phyloP scores from a whole-genome alignment of 1,140 invertebrate species.

The Drosophila miranda region DNA sequence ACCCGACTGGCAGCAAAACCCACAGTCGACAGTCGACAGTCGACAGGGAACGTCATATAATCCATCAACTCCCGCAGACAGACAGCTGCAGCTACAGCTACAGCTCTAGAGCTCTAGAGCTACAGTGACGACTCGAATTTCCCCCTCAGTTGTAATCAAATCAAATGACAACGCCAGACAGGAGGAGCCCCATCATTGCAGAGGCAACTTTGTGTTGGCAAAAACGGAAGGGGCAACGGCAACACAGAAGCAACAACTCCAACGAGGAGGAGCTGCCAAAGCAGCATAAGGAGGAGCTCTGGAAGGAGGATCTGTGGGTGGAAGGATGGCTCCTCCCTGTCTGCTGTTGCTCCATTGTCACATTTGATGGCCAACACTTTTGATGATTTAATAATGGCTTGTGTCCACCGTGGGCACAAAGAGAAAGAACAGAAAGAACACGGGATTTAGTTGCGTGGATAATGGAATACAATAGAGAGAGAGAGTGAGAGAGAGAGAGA shows the following conservation, averaged over 20 bases:
- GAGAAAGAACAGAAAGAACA: not conserved
- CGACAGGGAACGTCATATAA: conserved; percentile 64
- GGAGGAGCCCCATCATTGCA: conserved; percentile 23
- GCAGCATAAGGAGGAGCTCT: too few species aligned
- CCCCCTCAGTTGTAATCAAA: conserved; percentile 67
- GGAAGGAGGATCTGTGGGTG: conserved; percentile 10
- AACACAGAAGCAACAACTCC: conserved; percentile 6
- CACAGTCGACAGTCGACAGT: conserved; percentile 14
- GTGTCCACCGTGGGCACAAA: too few species aligned
- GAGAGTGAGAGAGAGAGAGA: too few species aligned
- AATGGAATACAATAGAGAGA: conserved; percentile 3
- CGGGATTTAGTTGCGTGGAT: too few species aligned
- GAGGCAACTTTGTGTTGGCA: conserved; percentile 39
- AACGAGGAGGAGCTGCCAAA: conserved; percentile 2
- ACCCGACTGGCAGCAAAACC: conserved; percentile 2
- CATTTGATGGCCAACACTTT: conserved; percentile 75
- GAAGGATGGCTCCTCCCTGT: too few species aligned
- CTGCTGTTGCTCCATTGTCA: conserved; percentile 50
- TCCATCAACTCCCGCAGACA: conserved; percentile 59
- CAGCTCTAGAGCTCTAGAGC: conserved; percentile 6
- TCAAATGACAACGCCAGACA: conserved; percentile 71
- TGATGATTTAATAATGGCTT: conserved; percentile 71
- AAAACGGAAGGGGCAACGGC: conserved; percentile 8
- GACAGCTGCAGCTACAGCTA: conserved; percentile 61
- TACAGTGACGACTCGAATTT: conserved; percentile 40